These are phyloP conservation scores for Gorilla gorilla DNA, from an alignment of 2,113 vertebrate species.

Conservation along the genomic window DNA sequence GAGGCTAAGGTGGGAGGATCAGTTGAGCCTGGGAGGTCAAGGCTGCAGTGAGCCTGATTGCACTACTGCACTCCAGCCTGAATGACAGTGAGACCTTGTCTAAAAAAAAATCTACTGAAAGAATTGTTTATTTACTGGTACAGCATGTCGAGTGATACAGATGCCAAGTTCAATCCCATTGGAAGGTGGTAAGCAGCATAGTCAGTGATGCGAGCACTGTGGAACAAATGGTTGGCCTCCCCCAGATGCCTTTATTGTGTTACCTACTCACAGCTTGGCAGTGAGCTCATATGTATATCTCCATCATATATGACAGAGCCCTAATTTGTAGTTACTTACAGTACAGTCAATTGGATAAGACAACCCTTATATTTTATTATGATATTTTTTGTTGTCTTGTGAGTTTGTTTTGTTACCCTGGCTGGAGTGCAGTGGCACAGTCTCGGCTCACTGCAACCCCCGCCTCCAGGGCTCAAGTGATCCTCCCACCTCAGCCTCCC, in stretches of 20 bases:
- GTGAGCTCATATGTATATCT: neutral
- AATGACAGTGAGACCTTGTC: neutral
- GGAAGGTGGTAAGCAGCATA: neutral
- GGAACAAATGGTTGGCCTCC: too few relatives aligned
- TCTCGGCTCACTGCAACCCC: too few relatives aligned
- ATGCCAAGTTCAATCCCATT: fast-evolving
- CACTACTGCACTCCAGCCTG: neutral
- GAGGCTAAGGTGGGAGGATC: neutral
- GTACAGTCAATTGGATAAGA: neutral
- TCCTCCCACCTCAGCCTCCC: too few relatives aligned
- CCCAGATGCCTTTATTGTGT: neutral
- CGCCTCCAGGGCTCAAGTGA: too few relatives aligned
- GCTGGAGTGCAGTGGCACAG: too few relatives aligned
- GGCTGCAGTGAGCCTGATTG: neutral
- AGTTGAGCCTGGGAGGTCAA: neutral
- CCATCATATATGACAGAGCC: neutral
- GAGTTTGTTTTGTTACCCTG: too few relatives aligned
- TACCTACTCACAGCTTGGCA: neutral
- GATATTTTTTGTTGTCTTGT: neutral
- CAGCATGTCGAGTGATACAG: neutral
- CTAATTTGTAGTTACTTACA: neutral
- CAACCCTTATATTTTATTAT: neutral
- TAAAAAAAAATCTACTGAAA: neutral
- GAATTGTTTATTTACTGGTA: neutral
- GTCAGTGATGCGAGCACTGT: fast-evolving